phyloP scores from a whole-genome alignment of 2,888 invertebrate species.

The Heterodera filipjevi region DNA sequence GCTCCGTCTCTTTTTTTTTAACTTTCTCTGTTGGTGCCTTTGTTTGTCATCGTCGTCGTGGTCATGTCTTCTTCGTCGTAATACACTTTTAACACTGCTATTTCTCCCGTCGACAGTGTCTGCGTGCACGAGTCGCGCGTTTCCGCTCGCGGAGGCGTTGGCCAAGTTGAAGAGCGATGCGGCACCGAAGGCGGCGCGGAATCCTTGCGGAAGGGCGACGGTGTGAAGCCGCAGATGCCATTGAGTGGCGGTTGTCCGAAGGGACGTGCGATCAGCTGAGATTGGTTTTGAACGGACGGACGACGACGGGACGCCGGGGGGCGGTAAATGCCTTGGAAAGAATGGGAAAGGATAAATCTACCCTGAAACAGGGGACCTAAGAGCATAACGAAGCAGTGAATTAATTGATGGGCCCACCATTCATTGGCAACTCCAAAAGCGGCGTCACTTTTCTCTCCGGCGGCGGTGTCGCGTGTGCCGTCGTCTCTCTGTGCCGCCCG shows the following conservation, averaged over 20 bases:
- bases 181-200: conserved; percentile 13
- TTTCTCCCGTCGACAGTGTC: conserved; percentile 64
- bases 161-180: conserved; percentile 12
- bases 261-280: not conserved
- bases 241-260: conserved; percentile 16
- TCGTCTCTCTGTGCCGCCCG: conserved; percentile 12
- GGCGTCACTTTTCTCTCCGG: conserved; percentile 14
- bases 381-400: no score
- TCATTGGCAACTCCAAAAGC: conserved; percentile 23
- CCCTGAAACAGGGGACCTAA: no score
- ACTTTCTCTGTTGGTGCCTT: not conserved
- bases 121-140: conserved; percentile 60
- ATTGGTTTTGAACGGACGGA: not conserved
- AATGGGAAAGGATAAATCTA: not conserved
- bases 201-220: conserved; percentile 27
- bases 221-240: not conserved
- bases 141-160: conserved; percentile 40
- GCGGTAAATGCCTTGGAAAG: conserved; percentile 34
- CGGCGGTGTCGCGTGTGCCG: conserved; percentile 14
- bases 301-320: conserved; percentile 31
- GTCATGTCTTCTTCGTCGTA: conserved; percentile 47
- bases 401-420: not conserved
- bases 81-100: conserved; percentile 69
- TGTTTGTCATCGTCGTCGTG: not conserved
- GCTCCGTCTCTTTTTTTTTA: not conserved